Evolutionary conservation across 2,888 invertebrate genomes (phyloP).

Genomic region (Dendrolimus pini): DNA sequence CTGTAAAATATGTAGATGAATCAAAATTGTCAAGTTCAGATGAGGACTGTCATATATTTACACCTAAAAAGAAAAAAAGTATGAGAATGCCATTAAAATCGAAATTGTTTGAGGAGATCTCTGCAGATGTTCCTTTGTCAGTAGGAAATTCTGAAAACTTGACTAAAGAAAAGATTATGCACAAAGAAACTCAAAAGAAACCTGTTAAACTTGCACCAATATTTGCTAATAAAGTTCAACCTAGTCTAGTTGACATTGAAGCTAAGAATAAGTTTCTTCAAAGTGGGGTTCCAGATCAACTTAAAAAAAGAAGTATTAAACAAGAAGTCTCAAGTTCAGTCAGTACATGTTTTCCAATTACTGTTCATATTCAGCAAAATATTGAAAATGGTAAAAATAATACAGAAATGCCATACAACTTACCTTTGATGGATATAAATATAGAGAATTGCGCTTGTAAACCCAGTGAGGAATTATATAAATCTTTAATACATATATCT

Average conservation of each 20-base stretch:
- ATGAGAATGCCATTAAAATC: neutral
- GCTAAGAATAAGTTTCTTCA: constrained; percentile 83
- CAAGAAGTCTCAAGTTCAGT: constrained; percentile 53
- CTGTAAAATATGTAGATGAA: constrained; percentile 55
- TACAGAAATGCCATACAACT: neutral
- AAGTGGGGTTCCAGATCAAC: constrained; percentile 82
- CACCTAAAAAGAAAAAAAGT: constrained; percentile 55
- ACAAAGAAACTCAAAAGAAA: constrained; percentile 11
- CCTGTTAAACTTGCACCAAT: constrained; percentile 81
- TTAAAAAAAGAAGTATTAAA: constrained; percentile 73
- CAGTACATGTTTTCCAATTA: constrained; percentile 74
- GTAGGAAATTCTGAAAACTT: neutral
- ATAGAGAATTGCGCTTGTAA: neutral
- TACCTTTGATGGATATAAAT: neutral
- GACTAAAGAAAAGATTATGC: neutral
- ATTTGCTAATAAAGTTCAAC: constrained; percentile 77
- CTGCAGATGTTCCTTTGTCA: neutral
- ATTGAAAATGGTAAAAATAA: neutral
- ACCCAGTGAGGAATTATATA: neutral
- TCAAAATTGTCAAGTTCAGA: constrained; percentile 46
- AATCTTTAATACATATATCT: neutral
- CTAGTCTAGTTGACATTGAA: constrained; percentile 75
- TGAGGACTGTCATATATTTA: constrained; percentile 62
- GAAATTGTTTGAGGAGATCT: neutral
- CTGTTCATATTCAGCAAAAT: constrained; percentile 80